Base-by-base conservation (phyloP, 2,797 vertebrate species). In the Podargus strigoides region DNA sequence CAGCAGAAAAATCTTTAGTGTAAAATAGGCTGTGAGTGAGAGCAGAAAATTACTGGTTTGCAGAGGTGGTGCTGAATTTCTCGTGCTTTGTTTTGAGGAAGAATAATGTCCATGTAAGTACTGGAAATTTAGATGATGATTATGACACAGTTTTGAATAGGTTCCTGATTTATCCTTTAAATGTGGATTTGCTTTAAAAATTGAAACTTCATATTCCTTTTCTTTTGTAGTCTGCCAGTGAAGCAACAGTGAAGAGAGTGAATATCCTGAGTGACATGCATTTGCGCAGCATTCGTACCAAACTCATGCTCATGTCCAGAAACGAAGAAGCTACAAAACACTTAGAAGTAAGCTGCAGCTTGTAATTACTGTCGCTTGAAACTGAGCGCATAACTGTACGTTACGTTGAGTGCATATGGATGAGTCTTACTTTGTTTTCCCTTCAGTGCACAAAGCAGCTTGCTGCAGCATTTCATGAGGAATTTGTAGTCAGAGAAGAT, bases 301-400 rank as follows among this genome's bases (percentile, higher is more conserved):
- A 99, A 72, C 98, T 99, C 94, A 98, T 99, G 98, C 98, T 99
- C 10, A 98, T 99, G 99, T 99, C 99, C n/a, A 98, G 99, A 97
- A 99, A 99, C 30, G 99, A 99, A 93, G 99, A 99, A 92, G 99
- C 99, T 93, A 99, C 99, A 62, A 99, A 99, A 95, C 99, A 99
- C 97, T 98, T 99, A 95, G 99, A 99, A 98, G 99, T 99, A 97
- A 98, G 97, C 92, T 28, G 5, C 17, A 44, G 79, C n/a, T 73
- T 17, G 18, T 53, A 34, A 24, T 77, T 83, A 26, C 76, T 67
- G 17, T 42, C 83, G 59, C 78, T 49, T 44, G 56, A 79, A 93
- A 50, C 67, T 5, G 46, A 63, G 27, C 36, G 23, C 4, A 1
- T 58, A 59, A 23, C 21, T 39, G 16, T 78, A 32, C 12, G 6